Evolutionary conservation across 2,113 vertebrate genomes (phyloP).

Genomic region (Gnathonemus echidnorhynchus): DNA sequence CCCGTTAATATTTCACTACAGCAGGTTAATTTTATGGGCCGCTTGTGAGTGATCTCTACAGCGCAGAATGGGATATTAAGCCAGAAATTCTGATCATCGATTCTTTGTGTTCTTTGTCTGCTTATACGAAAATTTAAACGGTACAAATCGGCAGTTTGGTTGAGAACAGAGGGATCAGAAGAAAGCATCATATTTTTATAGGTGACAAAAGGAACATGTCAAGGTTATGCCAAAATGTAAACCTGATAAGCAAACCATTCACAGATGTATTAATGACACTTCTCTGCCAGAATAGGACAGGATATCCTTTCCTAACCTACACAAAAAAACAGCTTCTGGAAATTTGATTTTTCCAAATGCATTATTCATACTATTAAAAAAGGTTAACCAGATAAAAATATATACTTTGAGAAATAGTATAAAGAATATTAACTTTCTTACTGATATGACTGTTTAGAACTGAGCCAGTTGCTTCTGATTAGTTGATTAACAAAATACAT

Average conservation of each 20-base stretch:
- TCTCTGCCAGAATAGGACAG: slow-evolving; percentile 17
- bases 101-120: too few relatives aligned
- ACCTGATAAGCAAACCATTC: not conserved
- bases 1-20: too few relatives aligned
- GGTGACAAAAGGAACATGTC: not conserved
- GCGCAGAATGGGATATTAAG: too few relatives aligned
- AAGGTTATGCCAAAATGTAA: not conserved
- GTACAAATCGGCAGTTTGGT: too few relatives aligned
- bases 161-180: not conserved
- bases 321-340: not conserved
- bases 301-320: not conserved
- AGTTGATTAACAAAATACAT: not conserved
- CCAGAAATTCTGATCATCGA: too few relatives aligned
- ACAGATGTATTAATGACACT: not conserved
- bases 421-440: not conserved
- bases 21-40: too few relatives aligned
- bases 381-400: not conserved
- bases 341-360: not conserved
- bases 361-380: not conserved
- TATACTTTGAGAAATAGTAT: not conserved
- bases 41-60: too few relatives aligned
- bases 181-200: not conserved
- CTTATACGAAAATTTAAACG: too few relatives aligned
- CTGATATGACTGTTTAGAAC: not conserved
- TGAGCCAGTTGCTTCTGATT: not conserved